Conservation (phyloP, 2,888 invertebrate genomes). For the Melinaea menophilus region DNA sequence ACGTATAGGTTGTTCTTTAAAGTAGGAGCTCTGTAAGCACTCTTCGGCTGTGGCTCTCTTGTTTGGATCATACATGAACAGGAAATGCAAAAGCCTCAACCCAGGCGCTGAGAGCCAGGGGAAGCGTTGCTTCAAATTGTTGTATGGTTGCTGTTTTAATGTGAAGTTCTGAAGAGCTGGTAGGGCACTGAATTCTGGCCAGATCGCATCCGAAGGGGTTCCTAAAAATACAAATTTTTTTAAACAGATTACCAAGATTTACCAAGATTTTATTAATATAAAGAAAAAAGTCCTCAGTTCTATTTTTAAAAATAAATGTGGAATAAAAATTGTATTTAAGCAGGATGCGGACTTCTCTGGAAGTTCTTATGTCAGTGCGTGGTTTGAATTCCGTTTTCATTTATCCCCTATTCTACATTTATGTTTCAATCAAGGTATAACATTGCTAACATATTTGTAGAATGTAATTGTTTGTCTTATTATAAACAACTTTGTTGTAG, state of each 20-base stretch:
- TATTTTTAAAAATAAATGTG: too few species aligned
- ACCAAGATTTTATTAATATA: too few species aligned
- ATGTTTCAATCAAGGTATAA: too few species aligned
- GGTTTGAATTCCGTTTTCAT: too few species aligned
- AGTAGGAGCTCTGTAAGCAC: slow-evolving; percentile 96
- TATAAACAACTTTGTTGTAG: too few species aligned
- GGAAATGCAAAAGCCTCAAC: slow-evolving; percentile 91
- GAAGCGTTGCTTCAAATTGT: slow-evolving; percentile 95
- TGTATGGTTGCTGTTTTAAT: slow-evolving; percentile 94
- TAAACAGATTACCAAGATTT: not conserved
- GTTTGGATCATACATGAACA: slow-evolving; percentile 98
- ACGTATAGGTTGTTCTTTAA: slow-evolving; percentile 96
- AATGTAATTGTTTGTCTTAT: too few species aligned
- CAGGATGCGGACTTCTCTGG: too few species aligned
- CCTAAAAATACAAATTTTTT: slow-evolving; percentile 62
- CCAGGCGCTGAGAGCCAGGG: slow-evolving; percentile 95
- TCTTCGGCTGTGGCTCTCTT: slow-evolving; percentile 97
- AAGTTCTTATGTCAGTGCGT: too few species aligned
- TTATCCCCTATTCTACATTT: too few species aligned
- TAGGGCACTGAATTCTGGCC: slow-evolving; percentile 94
- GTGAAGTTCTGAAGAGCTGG: slow-evolving; percentile 95
- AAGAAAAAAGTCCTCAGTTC: too few species aligned
- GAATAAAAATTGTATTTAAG: too few species aligned
- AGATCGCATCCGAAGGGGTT: slow-evolving; percentile 94
- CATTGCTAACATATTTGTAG: too few species aligned